phyloP scores from a whole-genome alignment of 2,888 invertebrate species.

The Hermaeophaga mercurialis region DNA sequence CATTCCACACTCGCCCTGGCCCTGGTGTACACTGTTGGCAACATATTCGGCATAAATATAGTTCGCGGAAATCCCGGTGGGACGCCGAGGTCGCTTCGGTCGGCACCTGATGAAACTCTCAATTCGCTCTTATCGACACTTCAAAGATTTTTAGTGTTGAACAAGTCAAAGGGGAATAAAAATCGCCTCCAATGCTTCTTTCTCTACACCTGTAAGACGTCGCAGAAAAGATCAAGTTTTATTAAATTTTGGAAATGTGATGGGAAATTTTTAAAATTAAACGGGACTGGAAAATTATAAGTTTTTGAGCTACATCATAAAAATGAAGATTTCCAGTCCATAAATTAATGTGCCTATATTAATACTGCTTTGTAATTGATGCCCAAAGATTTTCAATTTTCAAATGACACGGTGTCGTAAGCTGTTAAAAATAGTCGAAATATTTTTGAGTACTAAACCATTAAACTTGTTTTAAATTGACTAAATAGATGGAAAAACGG shows the following conservation, averaged over 20 bases:
- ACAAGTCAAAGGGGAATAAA: constrained; percentile 7
- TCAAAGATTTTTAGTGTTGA: constrained; percentile 18
- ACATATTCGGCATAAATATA: constrained; percentile 26
- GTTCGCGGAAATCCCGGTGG: constrained; percentile 44
- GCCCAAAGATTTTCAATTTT: no score
- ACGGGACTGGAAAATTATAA: no score
- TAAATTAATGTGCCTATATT: no score
- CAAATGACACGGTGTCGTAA: no score
- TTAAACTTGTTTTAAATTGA: no score
- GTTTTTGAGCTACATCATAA: no score
- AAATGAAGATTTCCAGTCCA: neutral
- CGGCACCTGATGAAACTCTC: constrained; percentile 53
- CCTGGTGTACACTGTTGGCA: constrained; percentile 11
- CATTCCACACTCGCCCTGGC: constrained; percentile 20
- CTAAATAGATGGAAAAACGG: no score
- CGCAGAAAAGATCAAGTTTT: neutral
- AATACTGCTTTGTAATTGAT: no score
- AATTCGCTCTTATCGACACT: constrained; percentile 44
- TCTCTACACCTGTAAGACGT: neutral
- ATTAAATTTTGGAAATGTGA: neutral
- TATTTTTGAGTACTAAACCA: no score
- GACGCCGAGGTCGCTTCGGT: constrained; percentile 45
- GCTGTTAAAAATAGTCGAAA: no score
- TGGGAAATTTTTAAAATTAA: neutral
- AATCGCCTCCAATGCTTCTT: neutral